phyloP scores from a whole-genome alignment of 2,888 invertebrate species.

The Ferdinandea cuprea region DNA sequence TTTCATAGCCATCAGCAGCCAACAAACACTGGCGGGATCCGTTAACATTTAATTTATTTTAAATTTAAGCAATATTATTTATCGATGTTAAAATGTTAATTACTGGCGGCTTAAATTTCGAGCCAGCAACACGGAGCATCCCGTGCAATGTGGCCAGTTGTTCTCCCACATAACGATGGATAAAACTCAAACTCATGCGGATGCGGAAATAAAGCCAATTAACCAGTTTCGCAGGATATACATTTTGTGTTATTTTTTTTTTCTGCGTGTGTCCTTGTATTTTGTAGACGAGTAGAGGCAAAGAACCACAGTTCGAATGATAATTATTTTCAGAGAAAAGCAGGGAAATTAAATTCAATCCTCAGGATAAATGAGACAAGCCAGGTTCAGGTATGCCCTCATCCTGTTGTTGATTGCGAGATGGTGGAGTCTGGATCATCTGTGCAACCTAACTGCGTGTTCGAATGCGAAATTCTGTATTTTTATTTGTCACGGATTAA shows the following conservation, averaged over 20 bases:
- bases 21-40: background rate
- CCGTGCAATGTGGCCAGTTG: background rate
- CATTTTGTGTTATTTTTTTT: conserved; percentile 9
- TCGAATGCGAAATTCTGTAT: background rate
- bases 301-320: conserved; percentile 27
- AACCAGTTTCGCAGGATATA: conserved; percentile 28
- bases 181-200: conserved; percentile 31
- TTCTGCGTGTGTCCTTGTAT: background rate
- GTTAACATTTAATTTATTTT: conserved; percentile 35
- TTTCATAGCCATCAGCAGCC: background rate
- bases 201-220: conserved; percentile 60
- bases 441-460: background rate
- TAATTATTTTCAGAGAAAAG: conserved; percentile 56
- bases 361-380: conserved; percentile 15
- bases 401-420: conserved; percentile 43
- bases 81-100: conserved; percentile 68
- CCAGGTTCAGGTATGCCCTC: conserved; percentile 3
- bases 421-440: background rate
- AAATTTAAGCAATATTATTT: conserved; percentile 60
- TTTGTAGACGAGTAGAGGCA: conserved; percentile 36
- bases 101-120: conserved; percentile 51
- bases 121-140: conserved; percentile 25
- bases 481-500: conserved; percentile 10
- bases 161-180: background rate
- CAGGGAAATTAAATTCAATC: conserved; percentile 56